Percentiles rank a stretch among this genome's conserved stretches.
Evolutionary conservation across 2,797 vertebrate species (phyloP).

Genomic region (Limosa lapponica): DNA sequence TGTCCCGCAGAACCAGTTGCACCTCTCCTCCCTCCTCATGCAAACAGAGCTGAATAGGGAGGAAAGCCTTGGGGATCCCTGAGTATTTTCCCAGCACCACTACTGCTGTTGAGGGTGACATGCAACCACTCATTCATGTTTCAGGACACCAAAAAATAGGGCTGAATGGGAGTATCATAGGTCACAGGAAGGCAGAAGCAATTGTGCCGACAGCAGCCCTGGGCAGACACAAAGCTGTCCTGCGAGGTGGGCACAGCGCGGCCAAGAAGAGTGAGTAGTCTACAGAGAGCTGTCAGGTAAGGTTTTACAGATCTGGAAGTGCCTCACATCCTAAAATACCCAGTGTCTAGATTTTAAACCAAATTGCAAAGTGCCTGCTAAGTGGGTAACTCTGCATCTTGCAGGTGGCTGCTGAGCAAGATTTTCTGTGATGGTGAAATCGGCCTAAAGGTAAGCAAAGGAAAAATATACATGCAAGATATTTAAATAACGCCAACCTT

Average conservation of each 20-base stretch:
- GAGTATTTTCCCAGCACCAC: neutral
- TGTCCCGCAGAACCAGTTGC: slow-evolving; percentile 13
- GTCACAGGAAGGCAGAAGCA: neutral
- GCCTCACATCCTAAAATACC: neutral
- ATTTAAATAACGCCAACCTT: neutral
- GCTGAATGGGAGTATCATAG: neutral
- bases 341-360: neutral
- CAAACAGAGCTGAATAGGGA: neutral
- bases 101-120: neutral
- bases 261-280: neutral
- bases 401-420: neutral
- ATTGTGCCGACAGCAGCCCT: neutral
- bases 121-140: neutral
- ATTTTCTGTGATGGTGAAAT: neutral
- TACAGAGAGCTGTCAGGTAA: neutral
- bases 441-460: neutral
- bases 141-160: neutral
- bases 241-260: neutral
- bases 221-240: neutral
- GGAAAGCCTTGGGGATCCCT: neutral
- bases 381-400: neutral
- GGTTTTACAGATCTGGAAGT: neutral
- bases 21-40: neutral
- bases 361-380: neutral
- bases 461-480: neutral